These are phyloP conservation scores for Crocallis elinguaria DNA, from an alignment of 2,888 invertebrate species.

Conservation along the genomic window DNA sequence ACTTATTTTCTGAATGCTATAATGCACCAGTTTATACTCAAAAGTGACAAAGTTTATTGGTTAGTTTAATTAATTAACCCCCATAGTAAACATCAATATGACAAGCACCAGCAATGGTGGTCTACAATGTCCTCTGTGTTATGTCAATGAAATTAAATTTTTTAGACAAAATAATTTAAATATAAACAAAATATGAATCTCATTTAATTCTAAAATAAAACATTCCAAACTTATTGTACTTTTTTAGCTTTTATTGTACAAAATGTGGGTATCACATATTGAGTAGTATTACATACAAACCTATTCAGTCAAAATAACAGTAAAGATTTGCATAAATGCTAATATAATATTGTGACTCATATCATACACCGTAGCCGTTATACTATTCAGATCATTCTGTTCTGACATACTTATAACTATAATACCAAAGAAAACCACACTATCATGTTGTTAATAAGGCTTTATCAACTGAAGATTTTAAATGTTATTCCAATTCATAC, in stretches of 20 bases:
- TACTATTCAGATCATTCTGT: constrained; percentile 57
- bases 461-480: constrained; percentile 55
- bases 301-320: constrained; percentile 74
- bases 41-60: too few relatives aligned
- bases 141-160: too few relatives aligned
- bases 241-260: constrained; percentile 75
- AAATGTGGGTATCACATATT: constrained; percentile 58
- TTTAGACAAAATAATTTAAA: too few relatives aligned
- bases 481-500: constrained; percentile 53
- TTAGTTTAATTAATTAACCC: too few relatives aligned
- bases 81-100: too few relatives aligned
- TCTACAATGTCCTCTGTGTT: too few relatives aligned
- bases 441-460: constrained; percentile 59
- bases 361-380: constrained; percentile 35
- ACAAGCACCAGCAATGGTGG: too few relatives aligned
- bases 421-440: constrained; percentile 57
- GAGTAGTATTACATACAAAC: constrained; percentile 68
- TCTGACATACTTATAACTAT: constrained; percentile 40
- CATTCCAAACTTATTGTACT: constrained; percentile 35
- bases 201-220: constrained; percentile 6
- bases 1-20: too few relatives aligned
- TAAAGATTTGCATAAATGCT: constrained; percentile 73
- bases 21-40: too few relatives aligned
- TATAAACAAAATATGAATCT: background rate
- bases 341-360: constrained; percentile 53